A percentile compares a stretch with the other conserved stretches of the same genome.
Evolutionary conservation across 23 tunicate genomes (phyloP).

Genomic region (Botrylloides violaceus): DNA sequence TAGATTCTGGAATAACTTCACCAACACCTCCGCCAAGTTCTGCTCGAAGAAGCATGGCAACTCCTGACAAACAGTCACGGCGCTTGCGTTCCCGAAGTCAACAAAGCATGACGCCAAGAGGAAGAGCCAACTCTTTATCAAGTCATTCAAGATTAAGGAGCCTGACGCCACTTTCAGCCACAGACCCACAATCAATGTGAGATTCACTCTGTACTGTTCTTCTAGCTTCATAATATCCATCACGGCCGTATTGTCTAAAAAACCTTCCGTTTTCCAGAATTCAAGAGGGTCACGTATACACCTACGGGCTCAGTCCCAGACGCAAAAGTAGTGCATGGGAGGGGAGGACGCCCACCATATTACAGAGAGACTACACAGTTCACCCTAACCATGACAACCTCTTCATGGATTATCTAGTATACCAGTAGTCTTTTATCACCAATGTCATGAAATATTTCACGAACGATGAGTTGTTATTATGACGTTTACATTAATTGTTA

Average conservation of each 20-base stretch:
- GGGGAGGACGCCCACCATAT: conserved; percentile 45
- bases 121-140: not conserved
- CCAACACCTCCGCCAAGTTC: conserved; percentile 37
- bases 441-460: not conserved
- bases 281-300: conserved; percentile 36
- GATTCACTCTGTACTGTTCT: no score
- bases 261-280: conserved; percentile 28
- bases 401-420: conserved; percentile 63
- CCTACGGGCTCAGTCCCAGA: conserved; percentile 44
- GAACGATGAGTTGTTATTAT: no score
- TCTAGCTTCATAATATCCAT: no score
- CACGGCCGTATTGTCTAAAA: no score
- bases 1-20: conserved; percentile 42
- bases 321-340: conserved; percentile 33
- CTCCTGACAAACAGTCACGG: not conserved
- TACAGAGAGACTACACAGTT: conserved; percentile 54
- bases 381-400: conserved; percentile 65
- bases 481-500: no score
- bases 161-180: conserved; percentile 9
- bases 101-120: conserved; percentile 3
- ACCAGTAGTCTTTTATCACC: conserved; percentile 29
- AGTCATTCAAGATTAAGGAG: conserved; percentile 7
- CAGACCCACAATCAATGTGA: not conserved
- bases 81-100: not conserved
- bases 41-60: conserved; percentile 15